Evolutionary conservation across 2,797 vertebrate species (phyloP), one percentile per base, ranked within the genome.

Genomic region (Lepidocolaptes lacrymiger): DNA sequence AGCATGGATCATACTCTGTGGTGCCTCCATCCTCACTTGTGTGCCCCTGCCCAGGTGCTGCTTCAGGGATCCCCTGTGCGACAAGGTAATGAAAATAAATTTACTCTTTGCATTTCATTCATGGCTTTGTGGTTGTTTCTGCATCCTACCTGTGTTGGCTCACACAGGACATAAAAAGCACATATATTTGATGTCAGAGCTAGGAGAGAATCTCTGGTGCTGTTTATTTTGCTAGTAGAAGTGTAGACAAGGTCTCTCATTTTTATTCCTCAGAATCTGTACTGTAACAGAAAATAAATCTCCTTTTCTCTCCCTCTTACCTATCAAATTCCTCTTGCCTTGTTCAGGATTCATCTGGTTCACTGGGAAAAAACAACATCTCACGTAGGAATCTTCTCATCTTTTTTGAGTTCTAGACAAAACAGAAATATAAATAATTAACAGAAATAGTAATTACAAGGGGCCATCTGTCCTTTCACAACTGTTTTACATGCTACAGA

Each of bases 391-490:
- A 48, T 74, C n/a, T 48, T 94, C 58, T 81, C 10, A 81, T 90
- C n/a, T 78, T 75, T 89, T 55, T 88, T 21, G 54, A 91, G 22
- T 59, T 66, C 39, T 48, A 90, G 43, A 89, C 58, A 94, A 52
- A 27, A 68, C 14, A 94, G 55, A 86, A 91, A 86, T 75, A 93
- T 14, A 95, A 95, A 88, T 88, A 93, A 94, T 61, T 87, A 89
- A 64, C 78, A 93, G 72, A 91, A 93, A 91, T 66, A 89, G 56
- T 91, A 89, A 95, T 91, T 93, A 72, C 61, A 89, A 82, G 49
- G 22, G 93, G 46, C 89, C 95, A 94, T 94, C 93, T 97, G 92
- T 94, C 91, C 92, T 94, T 93, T 80, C 91, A 79, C 67, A 89
- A 93, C 20, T 82, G 48, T 76, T 95, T 85, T 56, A 54, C 23